Evolutionary conservation across 2,888 invertebrate species (phyloP), one percentile per base, ranked within the genome.

Genomic region (Kuschelorhynchus macadamiae): DNA sequence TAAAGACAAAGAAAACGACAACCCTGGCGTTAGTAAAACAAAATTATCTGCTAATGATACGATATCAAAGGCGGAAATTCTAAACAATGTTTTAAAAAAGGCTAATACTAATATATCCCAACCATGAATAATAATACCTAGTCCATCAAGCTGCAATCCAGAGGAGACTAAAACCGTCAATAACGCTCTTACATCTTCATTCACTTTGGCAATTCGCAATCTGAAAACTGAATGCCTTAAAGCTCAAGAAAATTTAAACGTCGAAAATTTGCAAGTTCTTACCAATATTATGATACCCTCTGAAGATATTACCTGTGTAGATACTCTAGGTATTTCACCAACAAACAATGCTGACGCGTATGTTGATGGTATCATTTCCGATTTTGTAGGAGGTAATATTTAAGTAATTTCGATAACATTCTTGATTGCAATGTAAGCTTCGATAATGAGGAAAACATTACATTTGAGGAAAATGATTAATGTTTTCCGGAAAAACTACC

Each of bases 251-350:
- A 16, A 16, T 18, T 42, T 42, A 18, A 18, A 42, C 17, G 11
- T 18, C 16, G 39, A 39, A 39, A 39, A 39, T 39, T 39, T 39
- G 16, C 39, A 16, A 39, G 39, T 39, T n/a, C n/a, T n/a, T n/a
- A n/a, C n/a, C n/a, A n/a, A n/a, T n/a, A n/a, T n/a, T n/a, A n/a
- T n/a, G n/a, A n/a, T n/a, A n/a, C n/a, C n/a, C n/a, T n/a, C n/a
- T 42, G 42, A 42, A 42, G 42, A 42, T 42, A 42, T 42, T 42
- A 17, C 42, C 17, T 18, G 16, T 17, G 42, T 42, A 42, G 42
- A 2, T 42, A 18, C 42, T 17, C 11, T 42, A 42, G 17, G 18
- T 16, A 16, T 18, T 42, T 42, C 18, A 42, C 25, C 25, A 25
- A 25, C 7, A 25, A 25, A 25, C 25, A 25, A 25, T 25, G 25